Conservation (phyloP, 1,140 invertebrate genomes). For the Hormaphis cornu region DNA sequence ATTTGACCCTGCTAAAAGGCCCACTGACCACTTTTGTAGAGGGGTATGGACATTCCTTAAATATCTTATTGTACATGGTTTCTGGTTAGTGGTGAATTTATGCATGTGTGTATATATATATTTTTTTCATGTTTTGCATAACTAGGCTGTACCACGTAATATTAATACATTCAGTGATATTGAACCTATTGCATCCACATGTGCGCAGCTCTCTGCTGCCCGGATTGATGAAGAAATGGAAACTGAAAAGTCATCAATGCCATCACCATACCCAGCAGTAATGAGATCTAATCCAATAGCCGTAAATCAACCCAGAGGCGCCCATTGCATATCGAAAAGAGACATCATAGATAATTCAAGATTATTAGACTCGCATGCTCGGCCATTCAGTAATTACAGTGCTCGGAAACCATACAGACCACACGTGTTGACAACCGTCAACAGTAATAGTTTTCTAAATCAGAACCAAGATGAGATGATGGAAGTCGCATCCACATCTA, state of each 20-base stretch:
- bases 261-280: not conserved
- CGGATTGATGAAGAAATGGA: conserved; percentile 28
- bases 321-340: not conserved
- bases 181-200: conserved; percentile 22
- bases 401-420: conserved; percentile 24
- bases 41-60: not conserved
- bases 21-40: conserved; percentile 9
- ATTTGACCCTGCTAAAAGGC: not conserved
- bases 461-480: conserved; percentile 29
- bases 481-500: conserved; percentile 27
- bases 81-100: too few relatives aligned
- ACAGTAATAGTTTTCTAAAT: conserved; percentile 17
- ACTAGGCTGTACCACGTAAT: not conserved
- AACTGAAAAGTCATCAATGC: conserved; percentile 17
- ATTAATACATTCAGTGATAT: conserved; percentile 19
- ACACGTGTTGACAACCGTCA: conserved; percentile 24
- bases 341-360: conserved; percentile 20
- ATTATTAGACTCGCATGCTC: conserved; percentile 10
- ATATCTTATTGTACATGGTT: not conserved
- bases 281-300: conserved; percentile 1
- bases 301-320: conserved; percentile 6
- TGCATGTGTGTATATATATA: too few relatives aligned
- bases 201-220: conserved; percentile 9
- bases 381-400: conserved; percentile 4
- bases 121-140: not conserved